Evolutionary conservation across 64 coral and sea anemone genomes (phyloP).

Genomic region (Pocillopora verrucosa): DNA sequence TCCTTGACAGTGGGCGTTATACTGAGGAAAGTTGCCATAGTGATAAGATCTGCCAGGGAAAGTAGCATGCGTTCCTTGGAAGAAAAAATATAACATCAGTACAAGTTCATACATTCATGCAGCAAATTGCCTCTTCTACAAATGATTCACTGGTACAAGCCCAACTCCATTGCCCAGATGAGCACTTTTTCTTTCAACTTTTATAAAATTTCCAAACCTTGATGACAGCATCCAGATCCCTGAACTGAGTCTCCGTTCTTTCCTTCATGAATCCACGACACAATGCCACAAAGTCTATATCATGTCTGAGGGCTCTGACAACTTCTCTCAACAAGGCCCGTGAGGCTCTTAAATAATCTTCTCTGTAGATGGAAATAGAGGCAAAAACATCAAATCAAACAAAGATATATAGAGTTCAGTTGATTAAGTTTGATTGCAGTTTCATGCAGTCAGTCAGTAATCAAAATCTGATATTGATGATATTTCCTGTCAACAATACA

Average conservation of each 20-base stretch:
- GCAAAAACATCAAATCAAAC: background rate
- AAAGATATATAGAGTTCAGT: too few relatives aligned
- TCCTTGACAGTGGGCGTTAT: constrained; percentile 82
- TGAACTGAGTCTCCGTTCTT: constrained; percentile 84
- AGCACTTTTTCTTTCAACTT: background rate
- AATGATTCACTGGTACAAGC: background rate
- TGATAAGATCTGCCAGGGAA: constrained; percentile 89
- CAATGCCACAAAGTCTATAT: constrained; percentile 89
- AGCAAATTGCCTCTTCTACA: background rate
- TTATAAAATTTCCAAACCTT: constrained; percentile 56
- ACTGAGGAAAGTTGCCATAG: constrained; percentile 80
- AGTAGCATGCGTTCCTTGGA: constrained; percentile 82
- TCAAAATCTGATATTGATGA: too few relatives aligned
- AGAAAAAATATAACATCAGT: background rate
- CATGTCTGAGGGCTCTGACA: constrained; percentile 81
- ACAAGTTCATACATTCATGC: background rate
- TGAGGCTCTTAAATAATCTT: constrained; percentile 91
- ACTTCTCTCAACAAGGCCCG: constrained; percentile 90
- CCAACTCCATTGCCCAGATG: too few relatives aligned
- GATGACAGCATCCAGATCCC: constrained; percentile 69
- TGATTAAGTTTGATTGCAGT: too few relatives aligned
- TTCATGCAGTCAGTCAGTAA: too few relatives aligned
- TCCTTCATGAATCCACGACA: constrained; percentile 97
- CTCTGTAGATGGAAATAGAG: constrained; percentile 33
- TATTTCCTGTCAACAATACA: too few relatives aligned